phyloP scores from a whole-genome alignment of 2,888 invertebrate genomes.

The Spisula solida region DNA sequence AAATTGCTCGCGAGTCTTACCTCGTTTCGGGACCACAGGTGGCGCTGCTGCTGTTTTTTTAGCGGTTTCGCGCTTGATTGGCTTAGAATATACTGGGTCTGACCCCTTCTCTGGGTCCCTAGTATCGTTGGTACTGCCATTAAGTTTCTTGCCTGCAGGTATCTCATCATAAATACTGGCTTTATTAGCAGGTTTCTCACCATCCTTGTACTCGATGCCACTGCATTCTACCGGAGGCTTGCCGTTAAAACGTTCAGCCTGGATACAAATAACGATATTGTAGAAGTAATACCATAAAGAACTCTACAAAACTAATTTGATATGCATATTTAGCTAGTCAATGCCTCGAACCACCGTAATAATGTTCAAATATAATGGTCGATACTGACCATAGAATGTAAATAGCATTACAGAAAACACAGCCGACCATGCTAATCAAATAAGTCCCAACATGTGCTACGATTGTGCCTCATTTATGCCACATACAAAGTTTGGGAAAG shows the following conservation, averaged over 20 bases:
- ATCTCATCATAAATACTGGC: constrained; percentile 64
- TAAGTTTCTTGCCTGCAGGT: constrained; percentile 50
- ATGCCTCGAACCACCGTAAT: too few relatives aligned
- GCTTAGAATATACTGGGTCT: constrained; percentile 54
- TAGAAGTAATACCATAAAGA: not conserved
- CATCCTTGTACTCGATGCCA: constrained; percentile 65
- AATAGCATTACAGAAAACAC: too few relatives aligned
- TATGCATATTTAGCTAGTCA: too few relatives aligned
- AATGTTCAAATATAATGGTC: too few relatives aligned
- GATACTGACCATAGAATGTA: too few relatives aligned
- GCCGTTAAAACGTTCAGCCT: constrained; percentile 71
- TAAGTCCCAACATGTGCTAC: too few relatives aligned
- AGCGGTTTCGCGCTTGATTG: constrained; percentile 47
- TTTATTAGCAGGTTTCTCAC: constrained; percentile 47
- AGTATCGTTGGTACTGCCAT: constrained; percentile 31
- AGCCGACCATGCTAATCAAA: too few relatives aligned
- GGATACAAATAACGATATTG: not conserved
- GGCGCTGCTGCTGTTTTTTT: constrained; percentile 43
- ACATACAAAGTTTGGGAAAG: too few relatives aligned
- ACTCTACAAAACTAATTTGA: too few relatives aligned
- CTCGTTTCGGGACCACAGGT: constrained; percentile 8
- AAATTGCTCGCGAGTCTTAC: not conserved
- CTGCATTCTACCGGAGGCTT: constrained; percentile 56
- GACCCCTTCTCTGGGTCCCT: constrained; percentile 36
- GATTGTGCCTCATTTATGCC: too few relatives aligned